Evolutionary conservation across 2,888 invertebrate genomes (phyloP).

Genomic region (Spatulosminthurus flaviceps): DNA sequence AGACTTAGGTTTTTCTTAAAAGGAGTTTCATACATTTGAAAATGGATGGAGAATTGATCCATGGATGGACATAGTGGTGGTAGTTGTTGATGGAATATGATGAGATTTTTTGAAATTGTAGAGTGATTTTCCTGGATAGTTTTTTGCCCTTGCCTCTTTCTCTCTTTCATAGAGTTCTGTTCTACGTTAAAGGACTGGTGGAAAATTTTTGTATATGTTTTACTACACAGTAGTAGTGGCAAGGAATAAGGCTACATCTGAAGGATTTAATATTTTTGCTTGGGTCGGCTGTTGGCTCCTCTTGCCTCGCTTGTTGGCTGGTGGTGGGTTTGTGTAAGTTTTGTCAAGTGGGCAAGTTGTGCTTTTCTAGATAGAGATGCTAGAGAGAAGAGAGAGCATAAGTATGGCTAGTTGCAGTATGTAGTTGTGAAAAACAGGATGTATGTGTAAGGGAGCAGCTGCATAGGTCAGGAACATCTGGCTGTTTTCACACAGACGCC

Average conservation of each 20-base stretch:
- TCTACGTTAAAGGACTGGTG: background rate
- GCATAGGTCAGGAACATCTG: slow-evolving; percentile 60
- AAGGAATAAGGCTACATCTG: background rate
- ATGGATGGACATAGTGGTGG: background rate
- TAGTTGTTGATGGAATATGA: slow-evolving; percentile 5
- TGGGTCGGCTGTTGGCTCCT: slow-evolving; percentile 40
- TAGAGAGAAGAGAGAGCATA: background rate
- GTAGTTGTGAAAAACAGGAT: slow-evolving; percentile 48
- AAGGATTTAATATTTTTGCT: slow-evolving; percentile 39
- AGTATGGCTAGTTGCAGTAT: slow-evolving; percentile 38
- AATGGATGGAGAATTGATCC: background rate
- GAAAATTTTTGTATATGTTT: background rate
- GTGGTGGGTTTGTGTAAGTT: slow-evolving; percentile 36
- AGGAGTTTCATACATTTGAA: background rate
- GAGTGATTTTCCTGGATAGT: slow-evolving; percentile 41
- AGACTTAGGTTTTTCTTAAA: slow-evolving; percentile 13
- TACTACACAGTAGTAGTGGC: no score
- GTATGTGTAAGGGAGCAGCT: slow-evolving; percentile 52
- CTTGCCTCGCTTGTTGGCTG: slow-evolving; percentile 34
- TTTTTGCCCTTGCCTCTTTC: background rate
- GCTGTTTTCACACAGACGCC: slow-evolving; percentile 50
- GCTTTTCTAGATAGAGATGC: slow-evolving; percentile 26
- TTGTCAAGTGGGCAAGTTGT: slow-evolving; percentile 49
- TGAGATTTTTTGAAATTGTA: slow-evolving; percentile 43
- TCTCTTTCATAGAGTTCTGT: background rate